Conservation (phyloP, 2,113 vertebrate species). For the Myiozetetes cayanensis region DNA sequence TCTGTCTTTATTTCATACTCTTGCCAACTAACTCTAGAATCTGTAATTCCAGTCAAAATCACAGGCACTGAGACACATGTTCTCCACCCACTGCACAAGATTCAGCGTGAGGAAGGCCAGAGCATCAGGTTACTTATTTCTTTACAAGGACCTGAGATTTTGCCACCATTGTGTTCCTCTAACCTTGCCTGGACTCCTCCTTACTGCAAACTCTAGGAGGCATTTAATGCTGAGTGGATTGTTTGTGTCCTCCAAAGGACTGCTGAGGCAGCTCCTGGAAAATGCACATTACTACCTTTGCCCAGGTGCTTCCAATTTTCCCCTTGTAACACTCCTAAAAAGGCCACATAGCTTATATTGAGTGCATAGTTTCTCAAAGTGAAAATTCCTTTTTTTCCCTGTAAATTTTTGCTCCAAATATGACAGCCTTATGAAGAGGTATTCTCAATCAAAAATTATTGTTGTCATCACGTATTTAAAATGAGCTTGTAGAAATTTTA, state of each 20-base stretch:
- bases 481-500: background rate
- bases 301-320: background rate
- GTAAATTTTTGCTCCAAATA: background rate
- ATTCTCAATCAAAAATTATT: background rate
- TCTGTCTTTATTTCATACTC: background rate
- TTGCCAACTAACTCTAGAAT: background rate
- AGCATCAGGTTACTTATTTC: background rate
- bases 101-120: background rate
- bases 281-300: background rate
- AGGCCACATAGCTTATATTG: background rate
- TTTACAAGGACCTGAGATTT: background rate
- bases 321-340: background rate
- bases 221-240: background rate
- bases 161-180: background rate
- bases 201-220: background rate
- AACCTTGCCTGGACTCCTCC: background rate
- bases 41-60: background rate
- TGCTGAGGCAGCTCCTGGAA: background rate
- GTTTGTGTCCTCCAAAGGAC: background rate
- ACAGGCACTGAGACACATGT: background rate
- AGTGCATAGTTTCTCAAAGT: background rate
- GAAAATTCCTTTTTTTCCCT: background rate
- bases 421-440: background rate
- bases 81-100: background rate
- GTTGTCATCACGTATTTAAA: accelerated